These are phyloP conservation scores for Pimpla rufipes DNA, from an alignment of 2,888 invertebrate genomes.

Conservation along the genomic window DNA sequence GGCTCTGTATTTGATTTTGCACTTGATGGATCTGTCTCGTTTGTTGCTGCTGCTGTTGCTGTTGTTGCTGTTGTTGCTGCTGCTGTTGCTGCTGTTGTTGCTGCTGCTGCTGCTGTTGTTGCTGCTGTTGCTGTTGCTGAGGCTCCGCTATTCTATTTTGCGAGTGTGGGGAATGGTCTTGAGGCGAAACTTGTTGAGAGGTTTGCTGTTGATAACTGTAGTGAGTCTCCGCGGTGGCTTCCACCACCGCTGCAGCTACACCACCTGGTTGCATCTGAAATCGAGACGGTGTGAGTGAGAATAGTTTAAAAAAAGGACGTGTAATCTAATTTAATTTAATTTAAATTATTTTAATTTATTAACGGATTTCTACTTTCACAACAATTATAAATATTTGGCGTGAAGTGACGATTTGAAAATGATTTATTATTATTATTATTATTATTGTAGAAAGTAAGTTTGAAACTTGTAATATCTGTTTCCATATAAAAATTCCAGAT, in stretches of 20 bases:
- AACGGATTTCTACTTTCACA: no score
- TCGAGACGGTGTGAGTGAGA: neutral
- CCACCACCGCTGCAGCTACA: constrained; percentile 84
- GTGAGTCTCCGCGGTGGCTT: constrained; percentile 84
- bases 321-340: no score
- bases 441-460: no score
- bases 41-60: constrained; percentile 74
- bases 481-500: no score
- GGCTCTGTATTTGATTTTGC: constrained; percentile 82
- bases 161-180: constrained; percentile 79
- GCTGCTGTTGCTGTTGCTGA: constrained; percentile 74
- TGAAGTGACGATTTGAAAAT: no score
- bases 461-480: no score
- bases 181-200: constrained; percentile 80
- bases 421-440: no score
- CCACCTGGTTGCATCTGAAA: constrained; percentile 83
- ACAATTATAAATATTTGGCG: no score
- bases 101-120: constrained; percentile 75
- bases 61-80: constrained; percentile 41
- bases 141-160: constrained; percentile 81
- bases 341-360: no score
- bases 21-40: constrained; percentile 83
- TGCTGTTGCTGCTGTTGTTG: constrained; percentile 75
- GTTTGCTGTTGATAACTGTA: constrained; percentile 84
- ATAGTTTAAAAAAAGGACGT: no score